Conservation (phyloP, 2,888 invertebrate species). For the Dasysyrphus tricinctus region DNA sequence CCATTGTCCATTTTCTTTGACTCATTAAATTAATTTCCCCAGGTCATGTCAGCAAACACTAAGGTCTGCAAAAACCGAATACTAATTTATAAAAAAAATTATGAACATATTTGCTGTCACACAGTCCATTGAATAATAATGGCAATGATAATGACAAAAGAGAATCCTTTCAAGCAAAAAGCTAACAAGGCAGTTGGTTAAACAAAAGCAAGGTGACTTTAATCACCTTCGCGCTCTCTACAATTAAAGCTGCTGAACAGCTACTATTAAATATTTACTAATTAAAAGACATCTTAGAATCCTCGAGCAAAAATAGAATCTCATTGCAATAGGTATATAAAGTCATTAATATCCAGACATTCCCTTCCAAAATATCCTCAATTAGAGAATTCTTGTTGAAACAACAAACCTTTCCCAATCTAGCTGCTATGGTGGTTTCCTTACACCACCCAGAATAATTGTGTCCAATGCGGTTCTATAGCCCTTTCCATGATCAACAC, state of each 20-base stretch:
- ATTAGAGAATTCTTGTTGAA: conserved; percentile 19
- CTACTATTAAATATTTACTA: conserved; percentile 5
- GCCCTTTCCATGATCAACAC: conserved; percentile 12
- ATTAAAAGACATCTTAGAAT: conserved; percentile 2
- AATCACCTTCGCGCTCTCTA: neutral
- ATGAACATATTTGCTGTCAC: neutral
- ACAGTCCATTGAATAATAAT: neutral
- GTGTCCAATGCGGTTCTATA: conserved; percentile 49
- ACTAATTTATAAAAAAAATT: neutral
- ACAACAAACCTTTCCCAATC: neutral
- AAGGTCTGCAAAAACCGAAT: neutral
- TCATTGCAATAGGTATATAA: neutral
- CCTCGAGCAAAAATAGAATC: neutral
- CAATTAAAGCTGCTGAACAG: neutral
- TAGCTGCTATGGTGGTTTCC: conserved; percentile 17
- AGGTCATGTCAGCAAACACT: neutral
- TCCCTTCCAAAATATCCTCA: neutral
- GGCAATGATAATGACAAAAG: neutral
- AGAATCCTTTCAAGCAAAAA: neutral
- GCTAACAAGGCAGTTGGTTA: neutral
- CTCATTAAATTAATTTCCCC: neutral
- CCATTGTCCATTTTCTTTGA: neutral
- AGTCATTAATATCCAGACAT: conserved; percentile 6
- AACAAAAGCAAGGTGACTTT: neutral
- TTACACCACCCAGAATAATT: conserved; percentile 38